Evolutionary conservation across 2,797 vertebrate genomes (phyloP), one percentile per base, ranked within the genome.

Genomic region (Macroramphosus scolopax): DNA sequence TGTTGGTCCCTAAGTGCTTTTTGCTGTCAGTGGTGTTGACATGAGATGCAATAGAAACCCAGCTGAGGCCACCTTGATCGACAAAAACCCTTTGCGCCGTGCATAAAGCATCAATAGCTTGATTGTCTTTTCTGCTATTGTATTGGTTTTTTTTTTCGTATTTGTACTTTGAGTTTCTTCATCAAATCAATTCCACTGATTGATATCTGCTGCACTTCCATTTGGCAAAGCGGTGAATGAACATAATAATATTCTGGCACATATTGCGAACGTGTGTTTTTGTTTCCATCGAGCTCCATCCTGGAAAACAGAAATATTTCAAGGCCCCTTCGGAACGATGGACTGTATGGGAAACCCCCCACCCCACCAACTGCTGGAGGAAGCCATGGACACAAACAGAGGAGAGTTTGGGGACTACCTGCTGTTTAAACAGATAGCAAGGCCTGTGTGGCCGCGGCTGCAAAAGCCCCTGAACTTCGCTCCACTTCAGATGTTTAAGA

Each of bases 401-500:
- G 45, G 75, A 78, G 71, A 63, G 63, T 45, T 68, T 61, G 79
- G 68, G 72, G 74, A 74, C 82, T 84, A 86, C 85, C 85, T 87
- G 84, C 83, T 87, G 78, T 88, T 89, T 77, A 83, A 88, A 85
- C 80, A 87, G 85, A 88, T 85, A 81, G 71, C 59, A 43, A 62
- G 77, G 61, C 50, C 63, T 77, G 65, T 78, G 73, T 73, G 72
- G 78, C 64, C 42, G 1, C 5, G 51, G 58, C 56, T 67, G 64
- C 70, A 65, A 32, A 37, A 62, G 54, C 71, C 78, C 75, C 75
- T 76, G 73, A 81, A 79, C 78, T 76, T 68, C 42, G 63, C 74
- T 83, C 73, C 62, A 77, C 76, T 79, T 87, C 68, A 80, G 71
- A 82, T 61, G 75, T 82, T 85, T 84, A 79, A 84, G 75, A 76